phyloP scores from a whole-genome alignment of 2,797 vertebrate species.

The Martes flavigula region DNA sequence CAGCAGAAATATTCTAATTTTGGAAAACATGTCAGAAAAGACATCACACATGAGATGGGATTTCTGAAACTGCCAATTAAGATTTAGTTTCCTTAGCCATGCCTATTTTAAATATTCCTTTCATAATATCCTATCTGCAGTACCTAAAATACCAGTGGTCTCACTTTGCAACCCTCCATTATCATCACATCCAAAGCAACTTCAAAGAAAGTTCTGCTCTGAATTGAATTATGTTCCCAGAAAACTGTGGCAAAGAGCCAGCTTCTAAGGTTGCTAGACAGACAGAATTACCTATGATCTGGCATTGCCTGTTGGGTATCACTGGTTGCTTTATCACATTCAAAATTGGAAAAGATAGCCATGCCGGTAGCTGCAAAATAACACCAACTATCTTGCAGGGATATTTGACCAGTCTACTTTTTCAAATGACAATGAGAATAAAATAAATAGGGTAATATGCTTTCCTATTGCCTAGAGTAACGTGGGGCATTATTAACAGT shows the following conservation, averaged over 20 bases:
- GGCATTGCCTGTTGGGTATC: not conserved
- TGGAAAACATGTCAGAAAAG: conserved; percentile 2
- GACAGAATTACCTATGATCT: not conserved
- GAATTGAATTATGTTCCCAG: not conserved
- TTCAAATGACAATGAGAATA: not conserved
- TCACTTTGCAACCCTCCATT: not conserved
- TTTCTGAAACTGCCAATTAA: not conserved
- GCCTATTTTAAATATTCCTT: not conserved
- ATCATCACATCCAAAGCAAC: not conserved
- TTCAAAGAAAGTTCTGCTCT: not conserved
- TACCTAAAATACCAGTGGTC: conserved; percentile 13
- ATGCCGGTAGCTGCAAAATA: not conserved
- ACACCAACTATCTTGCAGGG: not conserved
- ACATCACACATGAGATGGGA: not conserved
- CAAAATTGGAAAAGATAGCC: not conserved
- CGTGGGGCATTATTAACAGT: not conserved
- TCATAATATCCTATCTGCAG: not conserved
- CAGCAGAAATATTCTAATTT: not conserved
- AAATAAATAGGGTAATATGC: not conserved
- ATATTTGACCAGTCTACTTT: not conserved
- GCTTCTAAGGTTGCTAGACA: not conserved
- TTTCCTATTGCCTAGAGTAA: not conserved
- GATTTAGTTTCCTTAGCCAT: not conserved
- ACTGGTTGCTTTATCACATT: not conserved
- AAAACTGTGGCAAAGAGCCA: not conserved